A percentile compares a stretch with the other conserved stretches of the same genome.
phyloP scores from a whole-genome alignment of 53 echinoderm and acorn worm genomes.

The Actinopyga echinites region DNA sequence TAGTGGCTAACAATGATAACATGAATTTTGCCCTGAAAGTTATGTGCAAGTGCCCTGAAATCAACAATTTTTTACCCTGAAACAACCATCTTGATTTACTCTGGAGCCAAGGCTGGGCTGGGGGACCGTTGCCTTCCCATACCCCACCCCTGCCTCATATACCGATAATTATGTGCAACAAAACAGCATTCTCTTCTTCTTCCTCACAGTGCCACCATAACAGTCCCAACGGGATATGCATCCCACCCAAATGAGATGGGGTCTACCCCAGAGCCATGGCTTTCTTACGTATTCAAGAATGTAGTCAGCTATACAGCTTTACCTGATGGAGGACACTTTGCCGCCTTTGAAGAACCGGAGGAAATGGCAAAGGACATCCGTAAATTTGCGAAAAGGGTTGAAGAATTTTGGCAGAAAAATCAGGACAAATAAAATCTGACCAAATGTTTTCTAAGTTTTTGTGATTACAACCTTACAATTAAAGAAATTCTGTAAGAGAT shows the following conservation, averaged over 20 bases:
- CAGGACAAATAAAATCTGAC: background rate
- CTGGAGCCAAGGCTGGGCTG: too few relatives aligned
- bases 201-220: constrained; percentile 28
- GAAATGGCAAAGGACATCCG: constrained; percentile 64
- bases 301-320: constrained; percentile 62
- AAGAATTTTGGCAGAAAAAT: constrained; percentile 13
- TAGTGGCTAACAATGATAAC: too few relatives aligned
- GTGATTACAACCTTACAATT: too few relatives aligned
- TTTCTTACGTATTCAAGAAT: constrained; percentile 29
- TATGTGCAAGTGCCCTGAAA: too few relatives aligned
- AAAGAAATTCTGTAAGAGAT: too few relatives aligned
- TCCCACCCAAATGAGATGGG: constrained; percentile 57
- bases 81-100: too few relatives aligned
- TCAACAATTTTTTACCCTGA: too few relatives aligned
- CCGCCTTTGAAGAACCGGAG: constrained; percentile 65
- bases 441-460: too few relatives aligned
- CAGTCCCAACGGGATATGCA: constrained; percentile 65
- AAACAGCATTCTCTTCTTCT: background rate
- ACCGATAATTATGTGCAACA: too few relatives aligned
- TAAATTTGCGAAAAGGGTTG: constrained; percentile 66
- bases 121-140: too few relatives aligned
- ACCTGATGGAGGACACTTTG: constrained; percentile 73
- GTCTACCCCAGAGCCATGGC: constrained; percentile 48
- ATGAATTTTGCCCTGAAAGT: too few relatives aligned
- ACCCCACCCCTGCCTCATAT: too few relatives aligned